phyloP scores from a whole-genome alignment of 1,140 invertebrate genomes.

The Hyles euphorbiae region DNA sequence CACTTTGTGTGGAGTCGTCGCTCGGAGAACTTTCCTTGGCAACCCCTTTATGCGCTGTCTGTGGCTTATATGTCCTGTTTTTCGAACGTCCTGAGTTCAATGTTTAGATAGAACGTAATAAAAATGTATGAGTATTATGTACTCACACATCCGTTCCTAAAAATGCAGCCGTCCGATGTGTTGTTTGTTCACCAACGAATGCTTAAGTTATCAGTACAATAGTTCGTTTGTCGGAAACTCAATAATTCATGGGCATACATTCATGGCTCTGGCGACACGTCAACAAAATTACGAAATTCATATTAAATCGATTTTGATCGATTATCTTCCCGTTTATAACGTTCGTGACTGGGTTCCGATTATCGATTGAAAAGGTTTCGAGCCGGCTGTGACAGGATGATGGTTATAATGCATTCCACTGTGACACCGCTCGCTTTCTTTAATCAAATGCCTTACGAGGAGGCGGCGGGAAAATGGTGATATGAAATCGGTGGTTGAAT shows the following conservation, averaged over 20 bases:
- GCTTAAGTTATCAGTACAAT: slow-evolving; percentile 14
- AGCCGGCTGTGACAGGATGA: slow-evolving; percentile 29
- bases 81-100: slow-evolving; percentile 10
- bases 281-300: slow-evolving; percentile 2
- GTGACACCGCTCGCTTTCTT: slow-evolving; percentile 2
- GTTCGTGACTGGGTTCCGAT: slow-evolving; percentile 33
- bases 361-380: slow-evolving; percentile 25
- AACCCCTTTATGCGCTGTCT: slow-evolving; percentile 23
- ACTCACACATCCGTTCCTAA: slow-evolving; percentile 19
- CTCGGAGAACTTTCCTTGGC: slow-evolving; percentile 16
- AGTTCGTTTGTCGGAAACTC: slow-evolving; percentile 9
- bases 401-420: slow-evolving; percentile 24
- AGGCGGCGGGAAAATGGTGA: slow-evolving; percentile 12
- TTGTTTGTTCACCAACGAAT: slow-evolving; percentile 19
- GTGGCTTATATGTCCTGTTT: slow-evolving; percentile 27
- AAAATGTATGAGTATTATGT: slow-evolving; percentile 26
- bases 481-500: no score
- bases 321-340: slow-evolving; percentile 21
- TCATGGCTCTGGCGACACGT: background rate
- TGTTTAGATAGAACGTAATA: slow-evolving; percentile 34
- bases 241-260: slow-evolving; percentile 10
- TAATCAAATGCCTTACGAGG: background rate
- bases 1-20: background rate
- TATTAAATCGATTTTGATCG: slow-evolving; percentile 11
- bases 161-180: slow-evolving; percentile 11